Evolutionary conservation across 1,140 invertebrate genomes (phyloP).

Genomic region (Whitmania pigra): DNA sequence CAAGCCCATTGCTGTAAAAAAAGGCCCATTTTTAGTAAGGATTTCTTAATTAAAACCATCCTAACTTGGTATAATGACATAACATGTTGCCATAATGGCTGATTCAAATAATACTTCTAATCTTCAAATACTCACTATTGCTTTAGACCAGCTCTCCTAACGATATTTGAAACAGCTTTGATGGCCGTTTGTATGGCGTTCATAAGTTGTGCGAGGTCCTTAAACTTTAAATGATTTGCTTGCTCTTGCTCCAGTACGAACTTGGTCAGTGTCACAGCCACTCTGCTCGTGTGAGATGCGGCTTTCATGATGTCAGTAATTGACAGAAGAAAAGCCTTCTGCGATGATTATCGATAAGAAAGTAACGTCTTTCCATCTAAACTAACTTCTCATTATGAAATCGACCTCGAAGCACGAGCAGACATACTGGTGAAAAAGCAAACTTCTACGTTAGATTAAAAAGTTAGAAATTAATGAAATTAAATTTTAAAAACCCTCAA

Average conservation of each 20-base stretch:
- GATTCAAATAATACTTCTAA: not conserved
- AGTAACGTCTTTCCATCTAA: no score
- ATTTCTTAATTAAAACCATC: not conserved
- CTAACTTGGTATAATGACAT: no score
- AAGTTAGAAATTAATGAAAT: no score
- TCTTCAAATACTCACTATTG: slow-evolving; percentile 40
- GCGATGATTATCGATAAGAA: no score
- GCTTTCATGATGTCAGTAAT: not conserved
- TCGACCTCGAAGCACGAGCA: no score
- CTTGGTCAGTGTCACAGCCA: slow-evolving; percentile 69
- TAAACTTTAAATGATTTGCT: slow-evolving; percentile 61
- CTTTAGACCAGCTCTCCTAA: slow-evolving; percentile 82
- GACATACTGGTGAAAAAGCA: no score
- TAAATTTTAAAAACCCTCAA: no score
- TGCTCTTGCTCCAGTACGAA: slow-evolving; percentile 84
- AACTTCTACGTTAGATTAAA: no score
- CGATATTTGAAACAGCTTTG: slow-evolving; percentile 90
- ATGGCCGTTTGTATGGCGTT: slow-evolving; percentile 89
- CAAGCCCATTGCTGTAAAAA: slow-evolving; percentile 66
- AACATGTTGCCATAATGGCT: not conserved
- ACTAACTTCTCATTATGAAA: no score
- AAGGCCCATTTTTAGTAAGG: slow-evolving; percentile 41
- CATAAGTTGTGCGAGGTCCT: slow-evolving; percentile 83
- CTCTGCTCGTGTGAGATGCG: not conserved
- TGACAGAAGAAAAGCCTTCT: no score